Evolutionary conservation across 2,888 invertebrate species (phyloP), one percentile per base, ranked within the genome.

Genomic region (Ashinkailepas kermadecensis): DNA sequence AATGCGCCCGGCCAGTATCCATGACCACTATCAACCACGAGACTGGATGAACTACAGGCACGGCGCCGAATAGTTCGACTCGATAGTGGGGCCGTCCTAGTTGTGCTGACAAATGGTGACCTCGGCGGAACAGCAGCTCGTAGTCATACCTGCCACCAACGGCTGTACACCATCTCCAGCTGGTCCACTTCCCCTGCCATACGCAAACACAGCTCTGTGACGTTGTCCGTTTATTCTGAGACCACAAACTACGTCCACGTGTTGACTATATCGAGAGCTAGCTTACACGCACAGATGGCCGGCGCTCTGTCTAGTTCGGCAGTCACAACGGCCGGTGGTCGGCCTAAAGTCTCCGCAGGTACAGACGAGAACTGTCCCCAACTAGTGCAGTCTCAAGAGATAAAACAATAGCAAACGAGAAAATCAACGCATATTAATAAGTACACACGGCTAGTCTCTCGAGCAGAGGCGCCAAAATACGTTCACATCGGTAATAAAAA

Each of bases 391-490:
- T 74, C 74, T 74, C 74, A 21, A 74, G 54, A 59, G 15, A 56
- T 74, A 74, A 74, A 74, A 74, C 54, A 39, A 56, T 74, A 74
- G 54, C 56, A 56, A 70, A 74, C 54, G 56, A 56, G 74, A 56
- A 74, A 74, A 56, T 74, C 74, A 74, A 74, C 74, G 74, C 70
- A 70, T 70, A 70, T 39, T 18, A 74, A 54, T 74, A 74, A 74
- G 74, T 74, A 74, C 74, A 74, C 56, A 18, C 54, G 74, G 74
- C 74, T 74, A 56, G 18, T 56, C 74, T 74, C 18, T 10, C 18
- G 23, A 74, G 74, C 54, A 39, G 56, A 56, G 74, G 54, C 54
- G 18, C 74, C 74, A 54, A 54, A 74, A 54, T 56, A 56, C 54
- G 10, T 74, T 21, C 74, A 21, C 74, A 74, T 74, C 74, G 11